These are phyloP conservation scores for Carcinoscorpius rotundicauda DNA, from an alignment of 1,140 invertebrate species.

Conservation along the genomic window DNA sequence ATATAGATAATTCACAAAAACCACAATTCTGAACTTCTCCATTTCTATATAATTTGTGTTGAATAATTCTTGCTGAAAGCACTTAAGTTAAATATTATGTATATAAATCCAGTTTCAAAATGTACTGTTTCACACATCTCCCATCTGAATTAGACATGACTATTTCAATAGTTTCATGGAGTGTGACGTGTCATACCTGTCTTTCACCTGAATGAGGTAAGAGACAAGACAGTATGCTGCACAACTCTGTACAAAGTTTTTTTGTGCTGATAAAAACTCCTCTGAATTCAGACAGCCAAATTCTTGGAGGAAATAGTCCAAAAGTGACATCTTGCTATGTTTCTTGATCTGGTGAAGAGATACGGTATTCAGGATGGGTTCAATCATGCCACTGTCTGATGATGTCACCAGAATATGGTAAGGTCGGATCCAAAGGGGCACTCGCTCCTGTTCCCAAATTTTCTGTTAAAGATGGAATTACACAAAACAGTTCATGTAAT, in stretches of 20 bases:
- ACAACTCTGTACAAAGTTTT: constrained; percentile 94
- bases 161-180: no score
- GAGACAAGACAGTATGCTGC: constrained; percentile 95
- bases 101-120: no score
- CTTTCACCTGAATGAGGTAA: constrained; percentile 96
- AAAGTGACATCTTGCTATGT: constrained; percentile 75
- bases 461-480: constrained; percentile 34
- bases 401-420: constrained; percentile 84
- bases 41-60: no score
- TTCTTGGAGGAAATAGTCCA: constrained; percentile 87
- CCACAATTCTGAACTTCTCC: no score
- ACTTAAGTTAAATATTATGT: no score
- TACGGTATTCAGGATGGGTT: constrained; percentile 91
- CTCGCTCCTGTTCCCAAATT: constrained; percentile 82
- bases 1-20: no score
- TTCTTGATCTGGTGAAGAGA: constrained; percentile 98
- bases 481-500: no score
- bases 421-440: constrained; percentile 81
- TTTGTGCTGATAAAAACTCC: constrained; percentile 79
- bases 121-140: no score
- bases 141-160: no score
- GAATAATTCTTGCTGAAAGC: no score
- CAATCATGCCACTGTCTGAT: constrained; percentile 84
- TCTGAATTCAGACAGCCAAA: constrained; percentile 78
- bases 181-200: constrained; percentile 48